Evolutionary conservation across 2,888 invertebrate genomes (phyloP).

Genomic region (Tholera decimalis): DNA sequence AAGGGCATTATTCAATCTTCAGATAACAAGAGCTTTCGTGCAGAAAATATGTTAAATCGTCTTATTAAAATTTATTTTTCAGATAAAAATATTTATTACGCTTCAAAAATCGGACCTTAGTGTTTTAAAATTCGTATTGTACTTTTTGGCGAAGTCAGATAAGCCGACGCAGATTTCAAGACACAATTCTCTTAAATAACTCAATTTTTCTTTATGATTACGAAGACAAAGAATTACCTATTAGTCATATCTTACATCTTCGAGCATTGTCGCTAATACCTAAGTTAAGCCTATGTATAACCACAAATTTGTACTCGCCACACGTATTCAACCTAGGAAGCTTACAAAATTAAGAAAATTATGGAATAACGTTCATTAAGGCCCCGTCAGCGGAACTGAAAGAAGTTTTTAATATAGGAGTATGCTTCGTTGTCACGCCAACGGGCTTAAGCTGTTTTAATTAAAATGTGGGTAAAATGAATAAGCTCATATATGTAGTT

Average conservation of each 20-base stretch:
- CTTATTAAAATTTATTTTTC: neutral
- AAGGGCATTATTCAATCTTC: neutral
- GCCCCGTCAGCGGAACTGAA: slow-evolving; percentile 47
- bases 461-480: slow-evolving; percentile 62
- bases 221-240: slow-evolving; percentile 20
- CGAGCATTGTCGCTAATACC: slow-evolving; percentile 2
- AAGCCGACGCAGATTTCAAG: neutral
- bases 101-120: neutral
- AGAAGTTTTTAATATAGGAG: slow-evolving; percentile 62
- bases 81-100: neutral
- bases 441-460: slow-evolving; percentile 56
- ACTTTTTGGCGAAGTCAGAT: neutral
- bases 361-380: slow-evolving; percentile 54
- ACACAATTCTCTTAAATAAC: slow-evolving; percentile 12
- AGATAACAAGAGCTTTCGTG: neutral
- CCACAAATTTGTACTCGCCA: slow-evolving; percentile 31
- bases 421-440: slow-evolving; percentile 48
- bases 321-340: slow-evolving; percentile 40
- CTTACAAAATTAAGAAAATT: slow-evolving; percentile 45
- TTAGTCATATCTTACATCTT: slow-evolving; percentile 27
- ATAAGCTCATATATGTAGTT: slow-evolving; percentile 51
- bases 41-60: too few relatives aligned
- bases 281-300: slow-evolving; percentile 16
- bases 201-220: slow-evolving; percentile 21
- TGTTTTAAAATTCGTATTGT: neutral